Evolutionary conservation across 2,113 vertebrate species (phyloP).

Genomic region (Elephas maximus): DNA sequence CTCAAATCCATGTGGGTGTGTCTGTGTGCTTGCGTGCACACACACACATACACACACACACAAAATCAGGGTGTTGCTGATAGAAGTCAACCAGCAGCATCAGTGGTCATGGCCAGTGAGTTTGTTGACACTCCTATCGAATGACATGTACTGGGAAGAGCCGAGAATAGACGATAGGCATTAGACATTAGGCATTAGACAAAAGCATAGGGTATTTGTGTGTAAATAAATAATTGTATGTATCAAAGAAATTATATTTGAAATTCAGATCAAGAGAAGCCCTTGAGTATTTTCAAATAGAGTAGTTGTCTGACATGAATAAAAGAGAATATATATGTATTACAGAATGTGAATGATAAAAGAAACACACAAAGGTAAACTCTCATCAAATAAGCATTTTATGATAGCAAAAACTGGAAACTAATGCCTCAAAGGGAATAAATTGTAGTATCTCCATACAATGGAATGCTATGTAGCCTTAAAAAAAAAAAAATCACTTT

Average conservation of each 20-base stretch:
- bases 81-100: neutral
- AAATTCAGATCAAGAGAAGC: neutral
- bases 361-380: neutral
- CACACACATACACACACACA: neutral
- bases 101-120: neutral
- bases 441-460: neutral
- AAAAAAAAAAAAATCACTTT: neutral
- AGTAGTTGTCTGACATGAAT: neutral
- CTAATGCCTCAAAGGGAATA: neutral
- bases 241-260: neutral
- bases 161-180: neutral
- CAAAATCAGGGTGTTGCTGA: neutral
- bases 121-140: neutral
- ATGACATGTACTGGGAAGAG: neutral
- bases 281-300: neutral
- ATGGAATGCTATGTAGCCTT: neutral
- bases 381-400: neutral
- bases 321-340: neutral
- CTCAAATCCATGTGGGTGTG: neutral
- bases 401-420: neutral
- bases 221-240: neutral
- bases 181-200: neutral
- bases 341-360: neutral
- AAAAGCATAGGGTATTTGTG: neutral
- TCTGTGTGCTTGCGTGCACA: too few relatives aligned